Evolutionary conservation across 2,888 invertebrate species (phyloP), one percentile per base, ranked within the genome.

Genomic region (Epistrophe grossulariae): DNA sequence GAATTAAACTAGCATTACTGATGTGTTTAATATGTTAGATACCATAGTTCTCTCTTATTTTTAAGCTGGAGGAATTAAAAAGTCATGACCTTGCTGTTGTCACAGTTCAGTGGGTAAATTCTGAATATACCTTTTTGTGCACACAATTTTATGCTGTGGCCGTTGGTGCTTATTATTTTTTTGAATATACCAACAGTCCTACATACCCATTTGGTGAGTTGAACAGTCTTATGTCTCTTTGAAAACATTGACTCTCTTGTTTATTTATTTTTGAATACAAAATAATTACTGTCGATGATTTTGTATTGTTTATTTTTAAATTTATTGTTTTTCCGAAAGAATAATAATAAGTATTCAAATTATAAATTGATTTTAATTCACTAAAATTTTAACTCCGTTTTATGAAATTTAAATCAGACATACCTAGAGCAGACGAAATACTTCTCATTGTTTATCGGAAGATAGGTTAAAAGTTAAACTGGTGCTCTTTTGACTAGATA

Each of bases 71-170:
- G 24, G 31, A 64, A 64, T 48, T 45, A n/a, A n/a, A 5, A 45
- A 28, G 45, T 31, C 15, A n/a, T 45, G 64, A 31, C 45, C 45
- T 64, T 48, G 45, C 4, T 64, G 10, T 13, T n/a, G 64, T 64
- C 64, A 64, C n/a, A 64, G 64, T 64, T 64, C 45, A 45, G 64
- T 64, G 11, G 64, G 45, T 64, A 43, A 45, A 64, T 43, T 24
- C 24, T 24, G 1, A n/a, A n/a, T 64, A 28, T 64, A 40, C 15
- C 43, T 43, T 28, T 64, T 43, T 43, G 19, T 15, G 43, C 0
- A 43, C 5, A 31, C 9, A 31, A 55, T 4, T 55, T 31, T 55
- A 31, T 55, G n/a, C 4, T 8, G n/a, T 55, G 15, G 9, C 0
- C n/a, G 6, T 52, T 52, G 19, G 13, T 50, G 19, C 19, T 17